Evolutionary conservation across 2,113 vertebrate genomes (phyloP).

Genomic region (Pardalotus punctatus): DNA sequence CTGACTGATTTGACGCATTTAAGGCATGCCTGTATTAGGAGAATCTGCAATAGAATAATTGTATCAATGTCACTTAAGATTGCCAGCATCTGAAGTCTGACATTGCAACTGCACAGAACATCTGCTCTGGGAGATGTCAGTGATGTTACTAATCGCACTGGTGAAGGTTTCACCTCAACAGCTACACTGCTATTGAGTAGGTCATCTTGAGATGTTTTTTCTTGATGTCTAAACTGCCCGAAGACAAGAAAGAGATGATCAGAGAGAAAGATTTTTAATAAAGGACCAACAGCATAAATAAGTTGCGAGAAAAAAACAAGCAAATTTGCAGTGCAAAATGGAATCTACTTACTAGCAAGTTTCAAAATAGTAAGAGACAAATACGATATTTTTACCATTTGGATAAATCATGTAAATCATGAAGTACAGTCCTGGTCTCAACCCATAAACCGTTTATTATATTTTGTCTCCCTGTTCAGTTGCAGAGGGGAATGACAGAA

Average conservation of each 20-base stretch:
- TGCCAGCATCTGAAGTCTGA: not conserved
- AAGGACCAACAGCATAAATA: not conserved
- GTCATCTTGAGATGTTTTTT: not conserved
- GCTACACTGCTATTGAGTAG: not conserved
- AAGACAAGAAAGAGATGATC: slow-evolving; percentile 4
- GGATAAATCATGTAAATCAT: not conserved
- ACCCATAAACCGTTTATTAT: not conserved
- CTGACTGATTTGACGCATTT: not conserved
- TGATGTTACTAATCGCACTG: not conserved
- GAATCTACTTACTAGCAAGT: not conserved
- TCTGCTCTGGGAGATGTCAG: not conserved
- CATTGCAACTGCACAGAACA: not conserved
- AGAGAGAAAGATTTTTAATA: slow-evolving; percentile 43
- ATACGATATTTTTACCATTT: not conserved
- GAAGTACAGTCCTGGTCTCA: not conserved
- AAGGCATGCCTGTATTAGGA: not conserved
- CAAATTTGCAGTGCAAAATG: not conserved
- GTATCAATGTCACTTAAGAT: not conserved
- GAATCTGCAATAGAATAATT: not conserved
- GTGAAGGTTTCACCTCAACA: not conserved
- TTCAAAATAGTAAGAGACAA: not conserved
- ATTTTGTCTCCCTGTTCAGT: not conserved
- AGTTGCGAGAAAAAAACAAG: not conserved
- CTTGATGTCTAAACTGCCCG: not conserved
- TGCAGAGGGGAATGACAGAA: not conserved